Percentiles rank a stretch among this genome's conserved stretches.
Evolutionary conservation across 2,797 vertebrate species (phyloP).

Genomic region (Anniella stebbinsi): DNA sequence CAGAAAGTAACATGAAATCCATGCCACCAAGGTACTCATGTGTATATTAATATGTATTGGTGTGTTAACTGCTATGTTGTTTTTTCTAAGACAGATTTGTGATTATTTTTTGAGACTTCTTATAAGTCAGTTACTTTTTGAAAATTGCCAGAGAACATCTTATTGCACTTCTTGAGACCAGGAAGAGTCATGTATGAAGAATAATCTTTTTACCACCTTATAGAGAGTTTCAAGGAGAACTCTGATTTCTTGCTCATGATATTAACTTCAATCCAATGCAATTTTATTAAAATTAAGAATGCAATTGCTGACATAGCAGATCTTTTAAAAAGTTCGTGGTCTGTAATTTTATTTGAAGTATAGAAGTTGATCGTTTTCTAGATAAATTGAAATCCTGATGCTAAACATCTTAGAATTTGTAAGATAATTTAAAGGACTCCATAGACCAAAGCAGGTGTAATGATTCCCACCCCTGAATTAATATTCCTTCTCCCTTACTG

Average conservation of each 20-base stretch:
- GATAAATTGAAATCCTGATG: not conserved
- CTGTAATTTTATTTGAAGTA: not conserved
- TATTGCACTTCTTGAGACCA: not conserved
- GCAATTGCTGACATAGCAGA: not conserved
- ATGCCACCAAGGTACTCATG: constrained; percentile 96
- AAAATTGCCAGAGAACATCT: not conserved
- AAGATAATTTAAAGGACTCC: not conserved
- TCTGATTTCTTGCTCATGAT: not conserved
- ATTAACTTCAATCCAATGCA: not conserved
- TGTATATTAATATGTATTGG: constrained; percentile 30
- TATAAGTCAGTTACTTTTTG: not conserved
- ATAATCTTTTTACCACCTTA: not conserved
- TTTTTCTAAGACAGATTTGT: not conserved
- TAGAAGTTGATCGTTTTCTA: not conserved
- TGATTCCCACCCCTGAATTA: not conserved
- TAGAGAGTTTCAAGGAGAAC: not conserved
- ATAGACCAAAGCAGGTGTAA: not conserved
- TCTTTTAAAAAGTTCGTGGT: not conserved
- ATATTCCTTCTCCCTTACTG: not conserved
- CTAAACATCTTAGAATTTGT: not conserved
- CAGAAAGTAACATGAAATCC: constrained; percentile 99
- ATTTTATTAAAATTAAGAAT: not conserved
- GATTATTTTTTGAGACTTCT: not conserved
- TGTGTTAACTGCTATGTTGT: not conserved
- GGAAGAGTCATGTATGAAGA: not conserved